phyloP scores from a whole-genome alignment of 2,888 invertebrate species.

The Dryocosmus kuriphilus region DNA sequence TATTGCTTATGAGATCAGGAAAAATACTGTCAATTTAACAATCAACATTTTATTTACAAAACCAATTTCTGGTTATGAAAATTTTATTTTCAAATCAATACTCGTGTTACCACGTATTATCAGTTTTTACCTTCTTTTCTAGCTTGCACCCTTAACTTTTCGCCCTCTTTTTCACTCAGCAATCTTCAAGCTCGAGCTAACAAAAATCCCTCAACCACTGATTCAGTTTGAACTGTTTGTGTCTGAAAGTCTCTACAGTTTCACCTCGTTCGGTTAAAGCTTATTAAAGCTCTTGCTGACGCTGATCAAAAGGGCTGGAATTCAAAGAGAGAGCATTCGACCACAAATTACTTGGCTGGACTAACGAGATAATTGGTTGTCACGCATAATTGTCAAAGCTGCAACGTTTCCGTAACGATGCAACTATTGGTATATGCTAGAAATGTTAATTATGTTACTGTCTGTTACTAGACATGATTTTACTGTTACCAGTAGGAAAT shows the following conservation, averaged over 20 bases:
- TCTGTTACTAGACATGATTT: too few relatives aligned
- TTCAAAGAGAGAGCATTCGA: slow-evolving; percentile 17
- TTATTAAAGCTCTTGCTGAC: slow-evolving; percentile 12
- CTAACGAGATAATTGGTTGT: slow-evolving; percentile 18
- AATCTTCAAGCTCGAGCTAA: slow-evolving; percentile 26
- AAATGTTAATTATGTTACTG: too few relatives aligned
- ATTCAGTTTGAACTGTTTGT: slow-evolving; percentile 16
- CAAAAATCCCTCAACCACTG: slow-evolving; percentile 2
- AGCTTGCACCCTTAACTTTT: neutral
- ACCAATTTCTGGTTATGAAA: neutral
- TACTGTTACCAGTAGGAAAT: too few relatives aligned
- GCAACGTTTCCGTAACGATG: neutral
- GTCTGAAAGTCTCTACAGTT: neutral
- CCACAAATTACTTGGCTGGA: neutral
- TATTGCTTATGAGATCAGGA: too few relatives aligned
- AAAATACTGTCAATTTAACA: neutral
- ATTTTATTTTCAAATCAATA: neutral
- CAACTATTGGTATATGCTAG: too few relatives aligned
- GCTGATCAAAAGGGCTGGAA: slow-evolving; percentile 3
- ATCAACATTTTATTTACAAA: neutral
- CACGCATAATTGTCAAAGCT: slow-evolving; percentile 2
- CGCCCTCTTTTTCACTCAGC: neutral
- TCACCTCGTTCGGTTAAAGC: neutral
- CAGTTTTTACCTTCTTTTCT: too few relatives aligned
- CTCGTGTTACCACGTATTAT: too few relatives aligned